A percentile compares a stretch with the other conserved stretches of the same genome.
phyloP scores from a whole-genome alignment of 2,797 vertebrate species.

The Oreortyx pictus region DNA sequence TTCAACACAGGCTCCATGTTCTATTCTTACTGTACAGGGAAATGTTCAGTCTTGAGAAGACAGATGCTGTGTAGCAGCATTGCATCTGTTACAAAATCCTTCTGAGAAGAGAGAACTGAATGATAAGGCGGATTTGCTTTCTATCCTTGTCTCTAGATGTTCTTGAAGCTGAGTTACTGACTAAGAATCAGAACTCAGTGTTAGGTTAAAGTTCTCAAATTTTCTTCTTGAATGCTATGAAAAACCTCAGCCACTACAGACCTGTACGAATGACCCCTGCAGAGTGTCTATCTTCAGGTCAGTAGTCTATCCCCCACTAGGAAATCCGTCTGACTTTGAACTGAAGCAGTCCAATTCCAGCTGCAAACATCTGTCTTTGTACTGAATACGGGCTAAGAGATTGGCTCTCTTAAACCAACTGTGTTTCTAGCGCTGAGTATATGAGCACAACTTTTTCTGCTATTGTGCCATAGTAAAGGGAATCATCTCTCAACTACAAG shows the following conservation, averaged over 20 bases:
- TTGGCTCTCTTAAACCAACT: not conserved
- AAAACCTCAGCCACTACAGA: not conserved
- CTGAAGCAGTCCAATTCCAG: not conserved
- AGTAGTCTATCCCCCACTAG: fast-evolving
- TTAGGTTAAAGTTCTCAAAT: not conserved
- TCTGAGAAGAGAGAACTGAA: not conserved
- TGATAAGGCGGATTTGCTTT: conserved; percentile 24
- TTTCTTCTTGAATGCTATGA: not conserved
- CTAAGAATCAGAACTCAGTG: not conserved
- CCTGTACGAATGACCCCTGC: not conserved
- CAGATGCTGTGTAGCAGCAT: not conserved
- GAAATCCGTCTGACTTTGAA: not conserved
- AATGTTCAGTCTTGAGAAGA: not conserved
- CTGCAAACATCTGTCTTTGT: not conserved
- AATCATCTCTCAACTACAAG: not conserved
- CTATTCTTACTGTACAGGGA: not conserved
- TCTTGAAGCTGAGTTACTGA: conserved; percentile 25
- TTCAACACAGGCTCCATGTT: not conserved
- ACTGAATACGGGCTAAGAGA: not conserved
- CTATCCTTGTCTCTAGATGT: not conserved
- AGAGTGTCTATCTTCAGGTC: not conserved
- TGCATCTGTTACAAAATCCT: not conserved
- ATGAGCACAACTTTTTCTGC: not conserved
- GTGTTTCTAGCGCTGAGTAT: not conserved
- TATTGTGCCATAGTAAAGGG: not conserved